These are phyloP conservation scores for Mormyrops attenuatus DNA, from an alignment of 2,797 vertebrate genomes.

Conservation along the genomic window DNA sequence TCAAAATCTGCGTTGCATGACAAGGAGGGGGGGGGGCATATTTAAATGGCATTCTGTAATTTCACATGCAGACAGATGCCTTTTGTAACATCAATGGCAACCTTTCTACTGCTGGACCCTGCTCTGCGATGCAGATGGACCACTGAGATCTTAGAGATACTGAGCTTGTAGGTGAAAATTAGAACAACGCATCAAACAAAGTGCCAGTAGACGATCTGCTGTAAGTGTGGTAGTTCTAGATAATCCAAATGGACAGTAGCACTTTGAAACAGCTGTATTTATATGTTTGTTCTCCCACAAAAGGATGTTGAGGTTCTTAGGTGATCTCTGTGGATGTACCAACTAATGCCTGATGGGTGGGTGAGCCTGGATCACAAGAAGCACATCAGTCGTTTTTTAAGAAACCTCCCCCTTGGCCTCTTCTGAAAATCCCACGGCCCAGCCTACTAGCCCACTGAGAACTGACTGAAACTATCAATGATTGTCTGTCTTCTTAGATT, in stretches of 20 bases:
- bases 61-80: constrained; percentile 50
- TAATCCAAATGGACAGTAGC: neutral
- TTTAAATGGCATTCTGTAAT: constrained; percentile 67
- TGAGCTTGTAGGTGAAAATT: constrained; percentile 42
- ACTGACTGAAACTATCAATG: neutral
- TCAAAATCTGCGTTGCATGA: constrained; percentile 76
- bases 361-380: neutral
- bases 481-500: neutral
- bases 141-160: constrained; percentile 39
- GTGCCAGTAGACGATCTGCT: neutral
- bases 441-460: neutral
- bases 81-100: constrained; percentile 56
- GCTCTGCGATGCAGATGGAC: constrained; percentile 23
- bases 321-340: neutral
- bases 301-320: neutral
- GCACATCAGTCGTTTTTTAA: neutral
- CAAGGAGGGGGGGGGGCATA: constrained; percentile 55
- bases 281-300: neutral
- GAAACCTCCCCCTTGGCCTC: neutral
- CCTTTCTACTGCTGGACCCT: constrained; percentile 39
- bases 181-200: neutral
- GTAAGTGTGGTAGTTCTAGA: neutral
- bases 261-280: neutral
- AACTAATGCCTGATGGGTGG: neutral
- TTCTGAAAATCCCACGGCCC: neutral